Conservation (phyloP, 1,140 invertebrate species). For the Leptinotarsa texana region DNA sequence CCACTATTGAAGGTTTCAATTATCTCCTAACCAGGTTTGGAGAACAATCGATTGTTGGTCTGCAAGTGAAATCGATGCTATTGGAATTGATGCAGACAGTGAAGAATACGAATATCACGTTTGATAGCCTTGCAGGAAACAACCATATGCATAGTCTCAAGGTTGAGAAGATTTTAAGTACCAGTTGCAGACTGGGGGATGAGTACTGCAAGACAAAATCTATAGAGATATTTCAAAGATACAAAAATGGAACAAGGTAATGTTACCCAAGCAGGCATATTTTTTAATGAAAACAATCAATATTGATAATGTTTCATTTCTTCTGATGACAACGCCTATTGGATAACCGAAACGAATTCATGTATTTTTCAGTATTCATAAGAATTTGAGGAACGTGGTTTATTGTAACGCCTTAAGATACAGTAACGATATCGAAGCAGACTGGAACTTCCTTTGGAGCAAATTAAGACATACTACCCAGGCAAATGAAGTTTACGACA, state of each 20-base stretch:
- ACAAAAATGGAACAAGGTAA: conserved; percentile 14
- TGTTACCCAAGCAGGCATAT: neutral
- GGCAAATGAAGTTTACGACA: conserved; percentile 61
- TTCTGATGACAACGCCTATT: too few species aligned
- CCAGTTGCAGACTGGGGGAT: neutral
- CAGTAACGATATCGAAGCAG: conserved; percentile 40
- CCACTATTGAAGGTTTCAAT: conserved; percentile 59
- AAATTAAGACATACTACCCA: conserved; percentile 57
- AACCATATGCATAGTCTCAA: conserved; percentile 8
- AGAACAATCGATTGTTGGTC: neutral
- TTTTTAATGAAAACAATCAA: too few species aligned
- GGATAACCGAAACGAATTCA: too few species aligned
- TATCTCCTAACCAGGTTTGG: conserved; percentile 15
- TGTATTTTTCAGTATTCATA: conserved; percentile 53
- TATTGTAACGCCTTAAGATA: conserved; percentile 62
- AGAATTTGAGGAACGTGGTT: conserved; percentile 63
- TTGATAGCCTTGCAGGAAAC: neutral
- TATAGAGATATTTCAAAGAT: neutral
- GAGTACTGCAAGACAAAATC: neutral
- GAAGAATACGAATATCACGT: neutral
- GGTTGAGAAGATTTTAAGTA: neutral
- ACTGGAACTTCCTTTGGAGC: conserved; percentile 60
- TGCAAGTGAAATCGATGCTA: neutral
- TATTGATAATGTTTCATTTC: too few species aligned
- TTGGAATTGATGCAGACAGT: neutral